Conservation (phyloP, 2,888 invertebrate species). For the Parnassius apollo region DNA sequence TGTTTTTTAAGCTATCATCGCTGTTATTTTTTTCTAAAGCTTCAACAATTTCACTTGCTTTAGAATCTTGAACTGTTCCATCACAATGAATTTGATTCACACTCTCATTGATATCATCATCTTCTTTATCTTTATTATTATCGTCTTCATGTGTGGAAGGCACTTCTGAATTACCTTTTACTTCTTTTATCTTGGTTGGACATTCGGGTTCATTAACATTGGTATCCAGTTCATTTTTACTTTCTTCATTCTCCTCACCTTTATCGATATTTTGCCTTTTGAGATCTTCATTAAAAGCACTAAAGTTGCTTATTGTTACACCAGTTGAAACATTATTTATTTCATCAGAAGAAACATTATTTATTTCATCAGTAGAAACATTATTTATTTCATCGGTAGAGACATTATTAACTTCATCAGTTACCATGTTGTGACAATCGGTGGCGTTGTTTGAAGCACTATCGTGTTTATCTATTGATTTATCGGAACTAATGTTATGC, state of each 20-base stretch:
- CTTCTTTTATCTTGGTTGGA: conserved; percentile 1
- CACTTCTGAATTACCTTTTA: conserved; percentile 16
- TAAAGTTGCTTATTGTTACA: conserved; percentile 5
- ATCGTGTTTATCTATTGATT: conserved; percentile 34
- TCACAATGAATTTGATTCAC: conserved; percentile 28
- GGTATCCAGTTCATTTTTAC: not conserved
- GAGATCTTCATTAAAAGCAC: not conserved
- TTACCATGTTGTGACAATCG: conserved; percentile 18
- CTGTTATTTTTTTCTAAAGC: conserved; percentile 56
- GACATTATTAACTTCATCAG: conserved; percentile 10
- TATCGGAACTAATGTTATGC: conserved; percentile 72
- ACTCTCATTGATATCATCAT: conserved; percentile 16
- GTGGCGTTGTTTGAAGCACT: conserved; percentile 24
- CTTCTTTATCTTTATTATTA: conserved; percentile 16
- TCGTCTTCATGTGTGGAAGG: conserved; percentile 14
- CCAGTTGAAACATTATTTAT: not conserved
- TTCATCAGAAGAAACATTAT: conserved; percentile 3
- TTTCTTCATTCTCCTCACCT: conserved; percentile 24
- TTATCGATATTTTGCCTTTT: conserved; percentile 11
- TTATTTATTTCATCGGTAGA: conserved; percentile 7
- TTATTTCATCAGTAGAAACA: not conserved
- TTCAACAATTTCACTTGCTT: conserved; percentile 65
- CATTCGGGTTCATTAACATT: not conserved
- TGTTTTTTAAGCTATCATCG: not conserved
- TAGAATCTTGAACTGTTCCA: conserved; percentile 50